Evolutionary conservation across 2,113 vertebrate species (phyloP), one percentile per base, ranked within the genome.

Genomic region (Silurus asotus): DNA sequence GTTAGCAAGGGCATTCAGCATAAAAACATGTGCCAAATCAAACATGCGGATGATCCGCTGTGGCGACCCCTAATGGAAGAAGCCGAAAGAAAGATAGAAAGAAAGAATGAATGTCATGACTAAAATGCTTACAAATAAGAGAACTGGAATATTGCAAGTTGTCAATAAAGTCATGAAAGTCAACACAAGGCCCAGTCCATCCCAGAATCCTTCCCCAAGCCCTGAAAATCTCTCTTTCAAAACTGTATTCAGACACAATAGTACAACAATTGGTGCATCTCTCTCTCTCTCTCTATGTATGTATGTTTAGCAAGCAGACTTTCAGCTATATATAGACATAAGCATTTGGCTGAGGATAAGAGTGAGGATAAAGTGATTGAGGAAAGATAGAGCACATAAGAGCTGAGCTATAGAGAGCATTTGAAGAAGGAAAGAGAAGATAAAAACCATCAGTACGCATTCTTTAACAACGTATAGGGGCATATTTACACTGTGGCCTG

Each of bases 311-410:
- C 69, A 72, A 8, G 15, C 69, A 72, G 69, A 20, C 45, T 9
- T 72, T 72, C 69, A 48, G 7, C 45, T 70, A 72, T 72, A 51
- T 74, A 25, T 74, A 74, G 70, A 49, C 19, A 75, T 75, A 75
- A 75, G 48, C 20, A 75, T 75, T 75, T 53, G 72, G 49, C 48
- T n/a, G 48, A 51, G 72, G 48, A 75, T 75, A 53, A 51, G 10
- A 75, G 19, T 11, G 20, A 23, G 48, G 72, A 74, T 74, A 74
- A 75, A 75, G 72, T 13, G 72, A 75, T 75, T n/a, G 48, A 23
- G 70, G 11, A 51, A 51, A 74, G 70, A 74, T 49, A 48, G 45
- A 20, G 37, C 37, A 75, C 72, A 51, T 45, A 49, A 48, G 20
- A 75, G 48, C 23, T 5, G 10, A 75, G 72, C 49, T 23, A 51